Percentiles rank a stretch among this genome's conserved stretches.
phyloP scores from a whole-genome alignment of 2,888 invertebrate species.

The Acanthacorydalis orientalis region DNA sequence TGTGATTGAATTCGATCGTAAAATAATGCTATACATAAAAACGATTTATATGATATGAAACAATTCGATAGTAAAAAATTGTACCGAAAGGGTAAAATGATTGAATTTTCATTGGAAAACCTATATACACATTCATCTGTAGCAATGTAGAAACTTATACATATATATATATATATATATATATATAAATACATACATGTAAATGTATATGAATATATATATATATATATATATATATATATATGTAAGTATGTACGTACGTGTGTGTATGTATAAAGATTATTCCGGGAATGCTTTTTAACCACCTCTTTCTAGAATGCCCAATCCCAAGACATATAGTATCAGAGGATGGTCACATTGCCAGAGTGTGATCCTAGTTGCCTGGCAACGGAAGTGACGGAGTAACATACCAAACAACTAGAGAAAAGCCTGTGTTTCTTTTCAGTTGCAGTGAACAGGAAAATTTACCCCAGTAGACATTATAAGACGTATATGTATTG shows the following conservation, averaged over 20 bases:
- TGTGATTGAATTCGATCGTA: too few species aligned
- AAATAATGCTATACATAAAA: too few species aligned
- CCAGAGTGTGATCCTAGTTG: too few species aligned
- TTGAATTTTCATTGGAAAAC: too few species aligned
- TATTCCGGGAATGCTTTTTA: neutral
- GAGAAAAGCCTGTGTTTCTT: neutral
- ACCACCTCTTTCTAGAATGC: neutral
- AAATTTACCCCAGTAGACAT: too few species aligned
- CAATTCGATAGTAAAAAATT: too few species aligned
- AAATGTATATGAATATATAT: neutral
- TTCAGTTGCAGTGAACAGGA: too few species aligned
- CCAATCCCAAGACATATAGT: too few species aligned
- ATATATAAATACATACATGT: neutral
- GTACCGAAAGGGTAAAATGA: too few species aligned
- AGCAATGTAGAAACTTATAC: neutral
- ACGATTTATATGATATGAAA: too few species aligned
- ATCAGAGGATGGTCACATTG: too few species aligned
- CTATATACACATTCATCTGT: neutral
- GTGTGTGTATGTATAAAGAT: neutral
- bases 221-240: neutral
- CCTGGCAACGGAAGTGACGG: neutral
- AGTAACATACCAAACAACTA: neutral
- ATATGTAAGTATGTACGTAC: neutral
- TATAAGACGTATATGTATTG: too few species aligned
- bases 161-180: neutral